A percentile compares a stretch with the other conserved stretches of the same genome.
phyloP scores from a whole-genome alignment of 2,797 vertebrate genomes.

The Paramormyrops hopkinsi region DNA sequence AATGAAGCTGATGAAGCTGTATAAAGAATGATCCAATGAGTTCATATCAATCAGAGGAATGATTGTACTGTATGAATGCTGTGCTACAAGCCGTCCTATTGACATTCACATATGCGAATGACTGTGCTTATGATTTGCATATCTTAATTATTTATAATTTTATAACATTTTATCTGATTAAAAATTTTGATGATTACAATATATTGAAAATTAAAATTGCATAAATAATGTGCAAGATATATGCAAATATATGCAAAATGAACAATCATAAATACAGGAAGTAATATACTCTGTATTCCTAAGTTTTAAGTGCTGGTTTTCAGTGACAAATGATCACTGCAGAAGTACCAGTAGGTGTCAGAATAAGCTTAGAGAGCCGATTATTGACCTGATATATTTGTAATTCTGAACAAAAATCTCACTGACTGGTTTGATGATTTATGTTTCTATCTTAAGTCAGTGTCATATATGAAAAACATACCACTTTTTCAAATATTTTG shows the following conservation, averaged over 20 bases:
- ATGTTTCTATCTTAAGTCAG: not conserved
- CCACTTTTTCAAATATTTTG: not conserved
- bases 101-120: not conserved
- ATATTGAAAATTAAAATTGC: not conserved
- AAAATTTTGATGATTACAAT: not conserved
- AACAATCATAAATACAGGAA: not conserved
- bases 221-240: not conserved
- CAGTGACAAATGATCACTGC: not conserved
- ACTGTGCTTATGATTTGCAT: not conserved
- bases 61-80: not conserved
- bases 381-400: not conserved
- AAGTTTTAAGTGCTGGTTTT: not conserved
- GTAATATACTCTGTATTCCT: not conserved
- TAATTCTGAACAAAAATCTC: not conserved
- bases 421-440: not conserved
- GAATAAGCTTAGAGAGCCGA: not conserved
- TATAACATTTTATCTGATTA: not conserved
- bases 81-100: not conserved
- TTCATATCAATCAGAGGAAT: not conserved
- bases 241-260: not conserved
- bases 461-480: not conserved
- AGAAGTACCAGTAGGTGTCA: conserved; percentile 5
- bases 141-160: not conserved
- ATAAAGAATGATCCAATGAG: not conserved
- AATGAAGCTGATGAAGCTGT: not conserved